Conservation (phyloP, 2,888 invertebrate genomes). For the Melanargia galathea region DNA sequence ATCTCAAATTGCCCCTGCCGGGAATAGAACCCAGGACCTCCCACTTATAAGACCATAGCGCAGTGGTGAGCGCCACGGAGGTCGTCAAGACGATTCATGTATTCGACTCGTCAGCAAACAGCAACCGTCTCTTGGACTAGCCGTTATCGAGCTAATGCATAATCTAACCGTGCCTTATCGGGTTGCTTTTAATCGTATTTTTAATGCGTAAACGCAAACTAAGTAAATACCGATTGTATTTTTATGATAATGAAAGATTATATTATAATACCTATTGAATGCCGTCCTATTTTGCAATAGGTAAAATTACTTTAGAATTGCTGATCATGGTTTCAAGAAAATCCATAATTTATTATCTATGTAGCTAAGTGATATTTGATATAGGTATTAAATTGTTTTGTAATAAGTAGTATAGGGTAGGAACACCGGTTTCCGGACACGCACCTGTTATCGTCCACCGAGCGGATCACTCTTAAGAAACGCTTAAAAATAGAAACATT, state of each 20-base stretch:
- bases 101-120: background rate
- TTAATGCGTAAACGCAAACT: slow-evolving; percentile 35
- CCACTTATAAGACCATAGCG: too few relatives aligned
- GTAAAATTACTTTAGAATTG: slow-evolving; percentile 1
- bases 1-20: too few relatives aligned
- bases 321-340: slow-evolving; percentile 6
- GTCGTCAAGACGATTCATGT: background rate
- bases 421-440: too few relatives aligned
- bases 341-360: background rate
- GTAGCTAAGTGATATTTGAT: background rate
- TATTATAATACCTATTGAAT: slow-evolving; percentile 20
- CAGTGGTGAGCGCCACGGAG: too few relatives aligned
- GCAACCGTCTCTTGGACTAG: slow-evolving; percentile 14
- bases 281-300: slow-evolving; percentile 7
- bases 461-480: too few relatives aligned
- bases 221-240: slow-evolving; percentile 24
- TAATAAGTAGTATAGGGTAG: too few relatives aligned
- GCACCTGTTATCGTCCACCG: too few relatives aligned
- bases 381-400: background rate
- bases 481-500: too few relatives aligned
- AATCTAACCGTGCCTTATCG: slow-evolving; percentile 56
- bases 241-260: slow-evolving; percentile 22
- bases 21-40: too few relatives aligned
- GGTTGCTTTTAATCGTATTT: slow-evolving; percentile 33
- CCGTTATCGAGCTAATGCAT: slow-evolving; percentile 44